phyloP scores from a whole-genome alignment of 2,888 invertebrate genomes.

The Nymphalis c-album region DNA sequence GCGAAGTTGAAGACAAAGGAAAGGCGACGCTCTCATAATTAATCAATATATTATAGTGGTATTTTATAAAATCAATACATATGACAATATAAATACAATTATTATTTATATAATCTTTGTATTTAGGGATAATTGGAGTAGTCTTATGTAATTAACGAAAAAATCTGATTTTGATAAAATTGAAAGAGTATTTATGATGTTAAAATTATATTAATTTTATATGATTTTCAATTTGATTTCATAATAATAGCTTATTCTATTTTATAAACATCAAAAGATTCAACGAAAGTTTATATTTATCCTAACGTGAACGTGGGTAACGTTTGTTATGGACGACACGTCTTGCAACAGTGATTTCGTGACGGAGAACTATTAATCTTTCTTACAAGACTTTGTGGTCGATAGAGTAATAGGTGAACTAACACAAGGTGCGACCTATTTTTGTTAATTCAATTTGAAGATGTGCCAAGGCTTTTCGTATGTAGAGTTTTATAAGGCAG shows the following conservation, averaged over 20 bases:
- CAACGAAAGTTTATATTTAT: conserved; percentile 14
- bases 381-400: conserved; percentile 21
- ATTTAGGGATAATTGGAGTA: no score
- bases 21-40: no score
- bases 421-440: conserved; percentile 29
- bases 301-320: conserved; percentile 7
- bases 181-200: no score
- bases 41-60: no score
- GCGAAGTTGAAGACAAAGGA: no score
- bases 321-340: conserved; percentile 18
- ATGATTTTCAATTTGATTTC: background rate
- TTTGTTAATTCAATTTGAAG: conserved; percentile 15
- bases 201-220: no score
- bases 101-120: no score
- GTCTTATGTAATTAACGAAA: no score
- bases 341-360: conserved; percentile 43
- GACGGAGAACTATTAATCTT: conserved; percentile 49
- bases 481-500: background rate
- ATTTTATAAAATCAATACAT: no score
- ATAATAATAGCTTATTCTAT: background rate
- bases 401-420: conserved; percentile 26
- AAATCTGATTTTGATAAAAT: no score
- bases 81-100: no score
- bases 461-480: conserved; percentile 5
- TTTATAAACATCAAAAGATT: background rate